Evolutionary conservation across 2,888 invertebrate species (phyloP).

Genomic region (Phymatocera aterrima): DNA sequence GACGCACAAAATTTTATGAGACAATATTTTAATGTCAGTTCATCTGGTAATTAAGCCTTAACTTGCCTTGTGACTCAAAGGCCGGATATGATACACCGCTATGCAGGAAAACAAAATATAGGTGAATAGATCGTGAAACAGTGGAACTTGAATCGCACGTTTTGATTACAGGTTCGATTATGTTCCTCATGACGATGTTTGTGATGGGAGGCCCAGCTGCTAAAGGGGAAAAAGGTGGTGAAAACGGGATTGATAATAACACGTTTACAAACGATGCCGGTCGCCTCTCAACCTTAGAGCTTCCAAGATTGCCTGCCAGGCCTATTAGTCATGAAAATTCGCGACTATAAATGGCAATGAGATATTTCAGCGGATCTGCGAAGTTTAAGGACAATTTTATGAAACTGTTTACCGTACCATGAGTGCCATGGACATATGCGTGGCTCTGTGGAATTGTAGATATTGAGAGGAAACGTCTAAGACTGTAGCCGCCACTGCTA

Average conservation of each 20-base stretch:
- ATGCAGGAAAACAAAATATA: background rate
- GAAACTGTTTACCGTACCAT: background rate
- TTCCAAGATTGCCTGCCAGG: slow-evolving; percentile 66
- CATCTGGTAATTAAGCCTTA: too few species aligned
- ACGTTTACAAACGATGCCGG: slow-evolving; percentile 78
- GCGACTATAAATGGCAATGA: slow-evolving; percentile 56
- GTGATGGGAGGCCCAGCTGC: slow-evolving; percentile 83
- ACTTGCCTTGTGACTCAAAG: too few species aligned
- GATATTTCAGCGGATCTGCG: background rate
- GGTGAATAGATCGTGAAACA: too few species aligned
- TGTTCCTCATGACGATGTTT: slow-evolving; percentile 89
- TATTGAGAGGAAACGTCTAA: background rate
- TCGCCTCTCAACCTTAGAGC: slow-evolving; percentile 64
- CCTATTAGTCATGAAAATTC: slow-evolving; percentile 63
- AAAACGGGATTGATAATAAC: slow-evolving; percentile 76
- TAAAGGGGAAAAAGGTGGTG: slow-evolving; percentile 66
- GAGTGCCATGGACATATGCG: background rate
- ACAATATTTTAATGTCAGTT: too few species aligned
- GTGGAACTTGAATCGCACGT: background rate
- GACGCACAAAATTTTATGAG: too few species aligned
- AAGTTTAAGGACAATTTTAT: slow-evolving; percentile 16
- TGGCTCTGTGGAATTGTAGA: background rate
- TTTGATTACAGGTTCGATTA: slow-evolving; percentile 83
- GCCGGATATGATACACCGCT: too few species aligned
- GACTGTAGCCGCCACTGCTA: background rate